A percentile compares a stretch with the other conserved stretches of the same genome.
These are phyloP conservation scores for Geococcyx californianus DNA, from an alignment of 2,113 vertebrate species.

Conservation along the genomic window DNA sequence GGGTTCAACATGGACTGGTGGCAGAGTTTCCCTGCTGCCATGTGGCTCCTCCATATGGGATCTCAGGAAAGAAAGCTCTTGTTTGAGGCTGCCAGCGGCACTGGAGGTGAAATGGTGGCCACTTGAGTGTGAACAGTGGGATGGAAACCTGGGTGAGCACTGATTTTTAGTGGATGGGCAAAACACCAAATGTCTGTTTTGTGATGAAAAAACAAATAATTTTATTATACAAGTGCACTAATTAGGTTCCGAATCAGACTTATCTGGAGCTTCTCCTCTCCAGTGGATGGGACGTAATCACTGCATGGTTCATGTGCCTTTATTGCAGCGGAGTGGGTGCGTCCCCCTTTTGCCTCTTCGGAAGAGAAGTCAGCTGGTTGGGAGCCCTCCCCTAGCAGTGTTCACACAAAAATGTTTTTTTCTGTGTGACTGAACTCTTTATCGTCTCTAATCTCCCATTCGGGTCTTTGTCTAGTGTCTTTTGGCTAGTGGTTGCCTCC, in stretches of 20 bases:
- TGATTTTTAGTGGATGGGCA: not conserved
- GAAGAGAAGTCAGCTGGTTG: no score
- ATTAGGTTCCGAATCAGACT: not conserved
- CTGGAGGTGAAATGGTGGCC: not conserved
- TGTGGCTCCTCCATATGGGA: accelerated
- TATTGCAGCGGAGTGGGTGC: no score
- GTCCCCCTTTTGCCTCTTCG: no score
- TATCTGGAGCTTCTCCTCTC: not conserved
- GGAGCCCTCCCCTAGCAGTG: no score
- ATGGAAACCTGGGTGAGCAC: not conserved
- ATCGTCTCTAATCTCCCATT: no score
- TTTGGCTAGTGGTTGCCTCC: no score
- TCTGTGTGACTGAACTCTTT: no score
- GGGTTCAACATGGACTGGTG: not conserved
- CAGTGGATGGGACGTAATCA: no score
- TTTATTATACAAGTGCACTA: not conserved
- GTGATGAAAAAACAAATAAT: not conserved
- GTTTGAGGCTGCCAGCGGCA: not conserved
- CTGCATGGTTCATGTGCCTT: no score
- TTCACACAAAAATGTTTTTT: no score
- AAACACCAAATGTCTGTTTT: not conserved
- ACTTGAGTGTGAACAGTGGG: not conserved
- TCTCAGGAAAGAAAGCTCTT: not conserved
- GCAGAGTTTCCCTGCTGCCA: not conserved
- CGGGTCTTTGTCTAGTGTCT: no score